phyloP scores from a whole-genome alignment of 2,113 vertebrate genomes.

The Aythya baeri region DNA sequence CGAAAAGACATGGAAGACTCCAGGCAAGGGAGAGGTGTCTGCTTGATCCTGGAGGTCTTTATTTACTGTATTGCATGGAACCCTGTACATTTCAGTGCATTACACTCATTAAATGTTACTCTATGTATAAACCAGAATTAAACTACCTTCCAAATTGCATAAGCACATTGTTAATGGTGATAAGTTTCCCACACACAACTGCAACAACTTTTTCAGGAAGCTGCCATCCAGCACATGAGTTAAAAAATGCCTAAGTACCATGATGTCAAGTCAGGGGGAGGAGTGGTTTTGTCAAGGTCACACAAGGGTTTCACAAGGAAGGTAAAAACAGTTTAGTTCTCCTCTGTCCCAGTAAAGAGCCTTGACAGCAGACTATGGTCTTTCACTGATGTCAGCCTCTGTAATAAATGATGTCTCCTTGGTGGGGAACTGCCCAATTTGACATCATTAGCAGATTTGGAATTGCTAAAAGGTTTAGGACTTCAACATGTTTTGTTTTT shows the following conservation, averaged over 20 bases:
- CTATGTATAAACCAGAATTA: background rate
- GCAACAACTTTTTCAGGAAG: background rate
- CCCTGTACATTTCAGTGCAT: background rate
- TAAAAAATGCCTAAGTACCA: background rate
- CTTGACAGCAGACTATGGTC: background rate
- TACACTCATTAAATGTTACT: background rate
- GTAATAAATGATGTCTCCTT: constrained; percentile 23
- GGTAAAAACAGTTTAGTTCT: background rate
- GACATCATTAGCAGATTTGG: constrained; percentile 54
- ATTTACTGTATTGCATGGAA: background rate
- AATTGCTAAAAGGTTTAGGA: constrained; percentile 45
- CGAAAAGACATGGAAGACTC: background rate
- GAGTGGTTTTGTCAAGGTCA: background rate
- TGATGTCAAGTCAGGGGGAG: background rate
- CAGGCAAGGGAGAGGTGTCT: background rate
- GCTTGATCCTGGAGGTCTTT: background rate
- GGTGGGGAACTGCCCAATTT: constrained; percentile 46
- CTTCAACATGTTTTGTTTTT: constrained; percentile 44
- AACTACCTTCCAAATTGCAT: background rate
- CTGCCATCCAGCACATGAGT: background rate
- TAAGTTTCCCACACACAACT: background rate
- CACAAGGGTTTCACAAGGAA: background rate
- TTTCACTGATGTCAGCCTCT: constrained; percentile 19
- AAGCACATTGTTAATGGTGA: background rate
- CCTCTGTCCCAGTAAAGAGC: background rate